These are phyloP conservation scores for Ricordea florida DNA, from an alignment of 92 coral and sea anemone species.

Conservation along the genomic window DNA sequence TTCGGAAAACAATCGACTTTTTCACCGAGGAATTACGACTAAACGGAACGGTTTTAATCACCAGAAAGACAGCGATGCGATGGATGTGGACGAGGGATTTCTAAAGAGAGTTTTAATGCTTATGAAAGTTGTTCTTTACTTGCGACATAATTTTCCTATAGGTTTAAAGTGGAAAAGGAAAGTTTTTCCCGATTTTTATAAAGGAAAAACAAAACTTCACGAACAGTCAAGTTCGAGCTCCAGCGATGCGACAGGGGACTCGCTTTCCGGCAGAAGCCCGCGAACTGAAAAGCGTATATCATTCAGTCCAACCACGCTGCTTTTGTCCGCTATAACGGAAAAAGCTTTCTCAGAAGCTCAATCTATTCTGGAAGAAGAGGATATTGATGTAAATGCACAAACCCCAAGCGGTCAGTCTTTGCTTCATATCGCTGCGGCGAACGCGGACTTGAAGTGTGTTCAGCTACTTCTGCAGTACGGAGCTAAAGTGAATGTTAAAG, in stretches of 20 bases:
- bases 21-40: conserved; percentile 50
- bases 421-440: conserved; percentile 82
- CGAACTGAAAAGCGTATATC: conserved; percentile 70
- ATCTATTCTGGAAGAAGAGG: conserved; percentile 58
- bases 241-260: conserved; percentile 37
- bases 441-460: conserved; percentile 77
- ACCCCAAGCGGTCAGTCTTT: conserved; percentile 88
- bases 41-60: conserved; percentile 19
- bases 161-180: conserved; percentile 11
- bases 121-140: conserved; percentile 78
- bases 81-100: conserved; percentile 73
- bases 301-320: conserved; percentile 68
- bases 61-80: conserved; percentile 50
- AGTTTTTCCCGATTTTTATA: background rate
- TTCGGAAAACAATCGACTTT: conserved; percentile 67
- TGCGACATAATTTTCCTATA: conserved; percentile 60
- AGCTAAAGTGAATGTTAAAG: conserved; percentile 64
- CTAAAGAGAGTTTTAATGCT: conserved; percentile 81
- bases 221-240: conserved; percentile 36
- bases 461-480: conserved; percentile 78
- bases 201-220: background rate
- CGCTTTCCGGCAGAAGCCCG: conserved; percentile 25
- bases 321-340: conserved; percentile 79
- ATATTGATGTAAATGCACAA: conserved; percentile 68
- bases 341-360: conserved; percentile 75